Evolutionary conservation across 2,888 invertebrate species (phyloP), one percentile per base, ranked within the genome.

Genomic region (Lasioglossum zephyrum): DNA sequence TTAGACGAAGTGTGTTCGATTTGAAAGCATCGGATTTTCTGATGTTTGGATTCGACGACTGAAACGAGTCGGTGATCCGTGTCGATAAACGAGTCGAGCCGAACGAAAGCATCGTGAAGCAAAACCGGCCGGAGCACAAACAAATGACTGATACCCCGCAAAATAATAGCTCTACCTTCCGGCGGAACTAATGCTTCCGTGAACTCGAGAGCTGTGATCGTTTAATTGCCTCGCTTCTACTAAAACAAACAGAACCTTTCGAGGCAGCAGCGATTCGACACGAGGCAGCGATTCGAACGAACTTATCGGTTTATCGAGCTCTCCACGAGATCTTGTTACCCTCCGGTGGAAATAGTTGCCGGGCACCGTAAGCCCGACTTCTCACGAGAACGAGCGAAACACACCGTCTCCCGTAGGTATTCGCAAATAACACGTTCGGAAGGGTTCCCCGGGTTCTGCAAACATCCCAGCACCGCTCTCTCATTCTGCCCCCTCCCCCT

Each of bases 361-460:
- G 84, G 81, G 70, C 87, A 72, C 80, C 84, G 77, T 83, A 86
- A 90, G 90, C 84, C 79, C 77, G 84, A 63, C 90, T 90, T 90
- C 90, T 91, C 91, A 91, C 87, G 91, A 86, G 90, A 88, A 82
- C 84, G 80, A 91, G 81, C 81, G 78, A 82, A 87, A 90, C 36
- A 90, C 36, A 36, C 85, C 88, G 86, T 87, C 87, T 70, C 70
- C 85, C 86, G 85, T 85, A 87, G 91, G 91, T 87, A 90, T 91
- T 91, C 90, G 91, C 91, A 91, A 91, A 91, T 91, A 91, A 91
- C 87, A 91, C 90, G 91, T 91, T 91, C 78, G 87, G 85, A 79
- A 90, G 87, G 90, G 84, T 85, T 82, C 75, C 70, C 82, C 73
- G 81, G 89, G 88, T 86, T 91, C 91, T 90, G 91, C 91, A 91